phyloP scores from a whole-genome alignment of 1,140 invertebrate species.

The Rhysida immarginata region DNA sequence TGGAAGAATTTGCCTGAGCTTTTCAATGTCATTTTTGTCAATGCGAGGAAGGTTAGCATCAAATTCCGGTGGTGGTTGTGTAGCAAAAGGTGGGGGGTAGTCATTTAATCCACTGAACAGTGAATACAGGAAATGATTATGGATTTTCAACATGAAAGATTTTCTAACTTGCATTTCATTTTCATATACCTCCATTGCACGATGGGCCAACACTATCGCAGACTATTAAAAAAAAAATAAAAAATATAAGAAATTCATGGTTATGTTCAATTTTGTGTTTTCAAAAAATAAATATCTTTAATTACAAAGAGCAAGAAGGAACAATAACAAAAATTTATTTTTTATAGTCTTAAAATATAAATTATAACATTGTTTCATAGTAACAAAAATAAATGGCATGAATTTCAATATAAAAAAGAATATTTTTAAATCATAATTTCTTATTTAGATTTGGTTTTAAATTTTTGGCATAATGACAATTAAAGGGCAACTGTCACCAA shows the following conservation, averaged over 20 bases:
- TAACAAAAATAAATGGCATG: too few relatives aligned
- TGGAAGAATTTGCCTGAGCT: constrained; percentile 45
- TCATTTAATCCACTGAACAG: constrained; percentile 80
- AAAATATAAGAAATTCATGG: constrained; percentile 10
- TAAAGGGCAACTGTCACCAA: too few relatives aligned
- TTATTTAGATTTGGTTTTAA: too few relatives aligned
- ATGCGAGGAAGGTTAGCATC: constrained; percentile 53
- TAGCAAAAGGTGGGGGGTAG: constrained; percentile 66
- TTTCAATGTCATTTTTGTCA: constrained; percentile 46
- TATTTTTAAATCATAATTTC: too few relatives aligned
- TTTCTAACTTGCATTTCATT: constrained; percentile 53
- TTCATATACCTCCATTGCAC: constrained; percentile 53
- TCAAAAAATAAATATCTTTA: too few relatives aligned
- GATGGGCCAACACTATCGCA: constrained; percentile 50
- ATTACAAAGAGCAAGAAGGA: too few relatives aligned
- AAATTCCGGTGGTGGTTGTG: constrained; percentile 53
- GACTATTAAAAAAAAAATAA: constrained; percentile 22
- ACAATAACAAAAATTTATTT: too few relatives aligned
- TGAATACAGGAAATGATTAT: constrained; percentile 68
- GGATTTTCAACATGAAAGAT: constrained; percentile 55
- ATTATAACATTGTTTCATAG: too few relatives aligned
- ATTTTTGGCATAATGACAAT: too few relatives aligned
- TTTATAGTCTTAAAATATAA: too few relatives aligned
- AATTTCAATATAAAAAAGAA: too few relatives aligned
- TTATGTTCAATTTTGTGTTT: too few relatives aligned